Conservation (phyloP, 2,113 vertebrate genomes). For the Neofelis nebulosa region DNA sequence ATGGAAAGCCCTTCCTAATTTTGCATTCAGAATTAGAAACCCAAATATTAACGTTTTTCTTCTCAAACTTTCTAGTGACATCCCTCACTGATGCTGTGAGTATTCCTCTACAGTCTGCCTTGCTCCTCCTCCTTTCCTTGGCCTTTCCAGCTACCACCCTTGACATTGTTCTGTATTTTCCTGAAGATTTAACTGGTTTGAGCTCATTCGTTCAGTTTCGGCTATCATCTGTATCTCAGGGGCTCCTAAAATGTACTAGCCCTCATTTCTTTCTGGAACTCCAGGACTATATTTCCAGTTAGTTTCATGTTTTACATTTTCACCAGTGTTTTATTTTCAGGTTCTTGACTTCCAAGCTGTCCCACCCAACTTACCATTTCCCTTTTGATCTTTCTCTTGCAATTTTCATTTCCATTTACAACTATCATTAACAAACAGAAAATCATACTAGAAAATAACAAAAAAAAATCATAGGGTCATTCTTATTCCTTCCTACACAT, state of each 20-base stretch:
- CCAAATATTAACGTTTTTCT: not conserved
- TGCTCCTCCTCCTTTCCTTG: not conserved
- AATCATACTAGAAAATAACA: not conserved
- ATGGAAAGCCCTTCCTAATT: not conserved
- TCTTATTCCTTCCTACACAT: not conserved
- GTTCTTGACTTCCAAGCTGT: not conserved
- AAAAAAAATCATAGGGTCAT: not conserved
- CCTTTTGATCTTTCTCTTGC: not conserved
- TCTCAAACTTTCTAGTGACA: not conserved
- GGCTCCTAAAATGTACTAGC: not conserved
- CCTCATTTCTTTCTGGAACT: not conserved
- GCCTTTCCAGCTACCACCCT: not conserved
- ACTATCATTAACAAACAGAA: not conserved
- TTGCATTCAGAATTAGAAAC: not conserved
- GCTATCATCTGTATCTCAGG: not conserved
- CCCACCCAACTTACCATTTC: not conserved
- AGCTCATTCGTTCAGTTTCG: not conserved
- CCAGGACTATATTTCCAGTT: not conserved
- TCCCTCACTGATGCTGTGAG: not conserved
- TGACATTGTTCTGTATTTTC: not conserved
- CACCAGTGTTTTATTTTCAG: not conserved
- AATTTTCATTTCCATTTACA: not conserved
- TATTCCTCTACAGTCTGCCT: fast-evolving
- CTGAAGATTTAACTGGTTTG: not conserved
- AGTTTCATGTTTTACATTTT: not conserved